Evolutionary conservation across 2,888 invertebrate species (phyloP), one percentile per base, ranked within the genome.

Genomic region (Synergus japonicus): DNA sequence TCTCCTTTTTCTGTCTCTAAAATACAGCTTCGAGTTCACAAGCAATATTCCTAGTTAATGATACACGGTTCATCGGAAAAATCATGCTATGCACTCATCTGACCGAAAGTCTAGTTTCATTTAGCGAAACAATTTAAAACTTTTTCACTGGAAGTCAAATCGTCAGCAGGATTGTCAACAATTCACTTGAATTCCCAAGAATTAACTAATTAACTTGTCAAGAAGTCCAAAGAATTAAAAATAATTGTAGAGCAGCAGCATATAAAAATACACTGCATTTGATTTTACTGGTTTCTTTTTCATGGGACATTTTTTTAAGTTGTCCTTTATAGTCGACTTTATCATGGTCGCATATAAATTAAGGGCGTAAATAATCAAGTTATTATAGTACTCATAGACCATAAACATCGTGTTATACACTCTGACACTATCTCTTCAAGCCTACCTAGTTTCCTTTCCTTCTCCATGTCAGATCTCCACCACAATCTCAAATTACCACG

Each of bases 1-100:
- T 69, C 49, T 78, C 66, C 73, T 44, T 60, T 79, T 76, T 43
- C 81, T 58, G 66, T 79, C 78, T 49, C 78, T 79, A 29, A 29
- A 54, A 69, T n/a, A 54, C 73, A 73, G n/a, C 73, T 73, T 73
- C 29, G 49, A 73, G 69, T 37, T 69, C 49, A 69, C 49, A 46
- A 73, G 73, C 44, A 29, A 54, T 73, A 73, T 41, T n/a, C 73
- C 37, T 41, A 49, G 54, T n/a, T 54, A 49, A 73, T 73, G 49
- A 54, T 37, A 69, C 46, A 29, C 8, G 29, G 22, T 15, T 46
- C 49, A 69, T 69, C 13, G 46, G 13, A 4, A 22, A 69, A 46
- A 69, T 22, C 46, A 15, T 66, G 0, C 4, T 37, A 15, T 7
- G 37, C 15, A 37, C 37, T 63, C 22, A 66, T 15, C 9, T 44